Percentiles rank a stretch among this genome's conserved stretches.
phyloP scores from a whole-genome alignment of 2,888 invertebrate genomes.

The Mantis religiosa region DNA sequence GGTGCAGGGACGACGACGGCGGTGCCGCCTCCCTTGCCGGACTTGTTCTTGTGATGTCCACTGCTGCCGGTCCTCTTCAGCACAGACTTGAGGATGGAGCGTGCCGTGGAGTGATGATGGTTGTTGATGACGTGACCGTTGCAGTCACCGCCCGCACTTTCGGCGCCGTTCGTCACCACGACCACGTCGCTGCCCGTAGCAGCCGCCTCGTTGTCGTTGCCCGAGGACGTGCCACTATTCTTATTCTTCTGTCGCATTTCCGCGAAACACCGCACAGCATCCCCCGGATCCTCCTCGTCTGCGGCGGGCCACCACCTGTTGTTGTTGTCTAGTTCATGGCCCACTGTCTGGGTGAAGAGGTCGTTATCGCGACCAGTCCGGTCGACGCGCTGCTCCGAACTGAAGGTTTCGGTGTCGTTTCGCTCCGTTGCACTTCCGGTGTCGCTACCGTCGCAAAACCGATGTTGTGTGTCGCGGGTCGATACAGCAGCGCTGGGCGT shows the following conservation, averaged over 20 bases:
- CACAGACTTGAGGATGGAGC: conserved; percentile 57
- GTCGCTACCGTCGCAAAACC: neutral
- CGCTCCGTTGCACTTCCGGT: neutral
- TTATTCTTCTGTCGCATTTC: conserved; percentile 32
- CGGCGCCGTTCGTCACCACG: conserved; percentile 29
- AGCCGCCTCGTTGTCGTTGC: conserved; percentile 22
- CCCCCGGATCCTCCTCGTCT: neutral
- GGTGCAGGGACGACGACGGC: conserved; percentile 31
- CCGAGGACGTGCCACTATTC: neutral
- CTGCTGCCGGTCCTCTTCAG: conserved; percentile 67
- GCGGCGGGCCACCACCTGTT: neutral
- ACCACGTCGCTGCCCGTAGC: conserved; percentile 19
- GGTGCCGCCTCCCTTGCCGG: neutral
- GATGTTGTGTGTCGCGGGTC: neutral
- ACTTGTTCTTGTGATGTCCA: conserved; percentile 46
- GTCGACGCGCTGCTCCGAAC: neutral
- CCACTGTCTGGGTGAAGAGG: neutral
- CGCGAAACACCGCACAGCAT: neutral
- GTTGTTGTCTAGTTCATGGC: neutral
- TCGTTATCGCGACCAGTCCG: neutral
- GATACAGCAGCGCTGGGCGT: neutral
- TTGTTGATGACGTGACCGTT: conserved; percentile 30
- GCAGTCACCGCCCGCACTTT: conserved; percentile 27
- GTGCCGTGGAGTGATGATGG: conserved; percentile 36
- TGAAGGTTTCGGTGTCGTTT: neutral